These are phyloP conservation scores for Aphidoletes aphidimyza DNA, from an alignment of 2,888 invertebrate genomes.

Conservation along the genomic window DNA sequence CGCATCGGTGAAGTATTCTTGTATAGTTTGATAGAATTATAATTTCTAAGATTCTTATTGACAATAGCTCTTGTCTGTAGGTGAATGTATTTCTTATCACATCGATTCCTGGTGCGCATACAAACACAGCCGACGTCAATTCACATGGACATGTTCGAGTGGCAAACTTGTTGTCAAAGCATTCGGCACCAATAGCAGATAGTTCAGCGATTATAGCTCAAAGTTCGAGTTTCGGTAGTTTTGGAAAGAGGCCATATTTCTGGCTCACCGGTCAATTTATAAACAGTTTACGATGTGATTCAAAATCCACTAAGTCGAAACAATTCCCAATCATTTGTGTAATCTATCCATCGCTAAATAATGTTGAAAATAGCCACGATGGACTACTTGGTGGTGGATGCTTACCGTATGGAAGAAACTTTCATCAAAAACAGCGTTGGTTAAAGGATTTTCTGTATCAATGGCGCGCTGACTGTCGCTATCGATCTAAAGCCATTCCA, in stretches of 20 bases:
- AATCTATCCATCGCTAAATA: conserved; percentile 83
- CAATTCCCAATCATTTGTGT: conserved; percentile 70
- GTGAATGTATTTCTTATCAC: conserved; percentile 84
- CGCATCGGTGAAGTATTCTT: conserved; percentile 73
- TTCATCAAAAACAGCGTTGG: conserved; percentile 87
- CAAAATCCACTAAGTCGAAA: conserved; percentile 68
- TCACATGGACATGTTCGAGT: conserved; percentile 71
- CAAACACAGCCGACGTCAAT: conserved; percentile 67
- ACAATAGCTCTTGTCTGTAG: neutral
- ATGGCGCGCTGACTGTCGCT: conserved; percentile 80
- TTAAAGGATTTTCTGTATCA: conserved; percentile 79
- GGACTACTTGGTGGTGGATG: conserved; percentile 87
- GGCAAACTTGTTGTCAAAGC: conserved; percentile 72
- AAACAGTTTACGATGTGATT: conserved; percentile 71
- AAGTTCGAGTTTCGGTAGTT: conserved; percentile 91
- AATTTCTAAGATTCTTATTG: conserved; percentile 28
- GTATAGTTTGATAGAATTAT: too few relatives aligned
- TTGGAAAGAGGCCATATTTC: conserved; percentile 75
- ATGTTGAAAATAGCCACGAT: conserved; percentile 87
- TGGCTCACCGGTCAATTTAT: conserved; percentile 86
- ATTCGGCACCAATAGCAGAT: conserved; percentile 71
- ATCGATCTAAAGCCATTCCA: conserved; percentile 88
- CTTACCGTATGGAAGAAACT: conserved; percentile 83
- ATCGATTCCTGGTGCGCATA: conserved; percentile 85
- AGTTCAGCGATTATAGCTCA: conserved; percentile 83